Evolutionary conservation across 2,888 invertebrate species (phyloP).

Genomic region (Sialis lutaria): DNA sequence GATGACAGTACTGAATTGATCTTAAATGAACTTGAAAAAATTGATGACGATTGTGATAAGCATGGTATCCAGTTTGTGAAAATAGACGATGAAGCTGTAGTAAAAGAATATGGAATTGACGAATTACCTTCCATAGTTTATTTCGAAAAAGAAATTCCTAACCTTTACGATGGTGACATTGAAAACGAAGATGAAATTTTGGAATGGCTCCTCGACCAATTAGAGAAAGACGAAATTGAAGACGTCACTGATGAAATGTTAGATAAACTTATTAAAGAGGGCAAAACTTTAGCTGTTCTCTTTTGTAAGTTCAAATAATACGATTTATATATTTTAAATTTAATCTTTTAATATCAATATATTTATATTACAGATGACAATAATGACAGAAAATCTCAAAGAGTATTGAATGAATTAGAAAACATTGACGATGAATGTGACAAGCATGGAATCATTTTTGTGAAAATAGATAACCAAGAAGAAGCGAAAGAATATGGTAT

Average conservation of each 20-base stretch:
- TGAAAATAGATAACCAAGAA: slow-evolving; percentile 79
- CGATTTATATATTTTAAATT: slow-evolving; percentile 3
- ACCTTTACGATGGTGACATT: slow-evolving; percentile 78
- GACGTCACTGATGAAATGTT: slow-evolving; percentile 91
- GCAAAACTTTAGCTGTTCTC: slow-evolving; percentile 74
- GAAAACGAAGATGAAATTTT: slow-evolving; percentile 79
- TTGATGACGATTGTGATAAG: slow-evolving; percentile 84
- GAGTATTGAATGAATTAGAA: slow-evolving; percentile 72
- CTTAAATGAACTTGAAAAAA: slow-evolving; percentile 74
- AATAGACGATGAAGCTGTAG: slow-evolving; percentile 74
- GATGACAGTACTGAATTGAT: slow-evolving; percentile 78
- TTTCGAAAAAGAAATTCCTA: slow-evolving; percentile 85
- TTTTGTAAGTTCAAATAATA: slow-evolving; percentile 55
- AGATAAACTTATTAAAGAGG: slow-evolving; percentile 73
- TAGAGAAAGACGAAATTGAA: slow-evolving; percentile 86
- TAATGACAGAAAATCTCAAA: slow-evolving; percentile 74
- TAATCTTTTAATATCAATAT: background rate
- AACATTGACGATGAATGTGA: slow-evolving; percentile 91
- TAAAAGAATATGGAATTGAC: slow-evolving; percentile 74
- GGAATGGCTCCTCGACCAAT: slow-evolving; percentile 72
- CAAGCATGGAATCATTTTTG: slow-evolving; percentile 73
- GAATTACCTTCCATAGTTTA: slow-evolving; percentile 69
- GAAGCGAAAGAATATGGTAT: slow-evolving; percentile 86
- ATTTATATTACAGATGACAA: slow-evolving; percentile 51
- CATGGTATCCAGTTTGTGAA: slow-evolving; percentile 88